Evolutionary conservation across 2,888 invertebrate genomes (phyloP).

Genomic region (Plemyria rubiginata): DNA sequence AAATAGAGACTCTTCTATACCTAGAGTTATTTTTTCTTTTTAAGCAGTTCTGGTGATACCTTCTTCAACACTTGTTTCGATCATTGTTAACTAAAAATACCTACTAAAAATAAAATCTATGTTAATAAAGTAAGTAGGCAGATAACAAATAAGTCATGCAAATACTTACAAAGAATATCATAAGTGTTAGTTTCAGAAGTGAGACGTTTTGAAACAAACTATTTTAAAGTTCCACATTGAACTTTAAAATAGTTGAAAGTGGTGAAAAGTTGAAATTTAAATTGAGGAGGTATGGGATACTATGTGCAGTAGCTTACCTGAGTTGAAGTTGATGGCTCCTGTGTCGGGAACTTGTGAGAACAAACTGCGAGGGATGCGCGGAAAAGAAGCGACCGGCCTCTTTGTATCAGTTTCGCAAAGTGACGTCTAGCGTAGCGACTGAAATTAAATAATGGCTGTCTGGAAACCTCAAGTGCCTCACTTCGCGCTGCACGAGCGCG

Average conservation of each 20-base stretch:
- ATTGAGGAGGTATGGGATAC: background rate
- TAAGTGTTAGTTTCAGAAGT: constrained; percentile 16
- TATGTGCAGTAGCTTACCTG: constrained; percentile 24
- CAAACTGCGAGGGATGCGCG: constrained; percentile 6
- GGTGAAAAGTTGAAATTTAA: constrained; percentile 14
- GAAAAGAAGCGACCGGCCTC: constrained; percentile 15
- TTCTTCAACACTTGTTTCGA: constrained; percentile 10
- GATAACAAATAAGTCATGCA: constrained; percentile 11
- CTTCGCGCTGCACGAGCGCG: constrained; percentile 63
- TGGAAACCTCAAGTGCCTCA: constrained; percentile 52
- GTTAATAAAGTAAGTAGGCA: constrained; percentile 13
- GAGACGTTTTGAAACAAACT: constrained; percentile 19
- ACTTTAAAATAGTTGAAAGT: constrained; percentile 6
- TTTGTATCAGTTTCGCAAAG: constrained; percentile 41
- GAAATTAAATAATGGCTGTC: constrained; percentile 24
- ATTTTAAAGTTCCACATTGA: constrained; percentile 21
- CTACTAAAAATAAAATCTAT: constrained; percentile 22
- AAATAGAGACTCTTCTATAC: constrained; percentile 65
- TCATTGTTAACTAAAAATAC: constrained; percentile 11
- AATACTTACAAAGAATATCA: background rate
- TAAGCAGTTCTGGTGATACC: constrained; percentile 80
- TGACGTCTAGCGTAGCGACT: constrained; percentile 28
- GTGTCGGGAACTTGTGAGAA: constrained; percentile 15
- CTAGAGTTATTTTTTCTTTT: constrained; percentile 72
- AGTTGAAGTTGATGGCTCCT: constrained; percentile 13